Evolutionary conservation across 2,797 vertebrate species (phyloP).

Genomic region (Tolypeutes matacus): DNA sequence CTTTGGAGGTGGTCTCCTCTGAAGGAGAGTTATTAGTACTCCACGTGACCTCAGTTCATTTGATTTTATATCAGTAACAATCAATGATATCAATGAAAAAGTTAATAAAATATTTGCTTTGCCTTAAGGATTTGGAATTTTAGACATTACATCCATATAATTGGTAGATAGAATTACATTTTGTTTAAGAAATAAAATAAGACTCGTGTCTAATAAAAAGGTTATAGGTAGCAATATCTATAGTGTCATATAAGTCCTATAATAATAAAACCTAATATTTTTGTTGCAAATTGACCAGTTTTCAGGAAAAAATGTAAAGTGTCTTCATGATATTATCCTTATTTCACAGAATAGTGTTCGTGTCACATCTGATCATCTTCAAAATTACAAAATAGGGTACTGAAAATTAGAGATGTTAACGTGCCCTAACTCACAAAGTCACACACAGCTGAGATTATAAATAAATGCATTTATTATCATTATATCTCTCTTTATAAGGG

Average conservation of each 20-base stretch:
- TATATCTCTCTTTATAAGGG: neutral
- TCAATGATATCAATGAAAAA: neutral
- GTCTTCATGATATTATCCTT: neutral
- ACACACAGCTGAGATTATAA: neutral
- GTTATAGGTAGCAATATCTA: neutral
- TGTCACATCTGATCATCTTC: neutral
- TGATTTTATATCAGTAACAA: neutral
- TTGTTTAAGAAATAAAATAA: constrained; percentile 31
- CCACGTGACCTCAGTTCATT: neutral
- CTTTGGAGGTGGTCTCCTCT: neutral
- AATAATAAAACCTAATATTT: neutral
- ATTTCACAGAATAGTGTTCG: neutral
- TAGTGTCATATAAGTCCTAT: neutral
- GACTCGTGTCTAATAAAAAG: neutral
- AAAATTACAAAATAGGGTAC: neutral
- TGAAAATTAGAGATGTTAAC: neutral
- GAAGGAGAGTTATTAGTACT: neutral
- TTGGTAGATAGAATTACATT: neutral
- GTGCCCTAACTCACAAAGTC: neutral
- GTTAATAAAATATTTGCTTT: neutral
- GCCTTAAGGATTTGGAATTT: neutral
- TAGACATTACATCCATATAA: neutral
- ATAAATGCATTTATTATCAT: neutral
- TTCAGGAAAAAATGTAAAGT: neutral
- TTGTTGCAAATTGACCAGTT: neutral